These are phyloP conservation scores for Poecilia picta DNA, from an alignment of 2,797 vertebrate species.

Conservation along the genomic window DNA sequence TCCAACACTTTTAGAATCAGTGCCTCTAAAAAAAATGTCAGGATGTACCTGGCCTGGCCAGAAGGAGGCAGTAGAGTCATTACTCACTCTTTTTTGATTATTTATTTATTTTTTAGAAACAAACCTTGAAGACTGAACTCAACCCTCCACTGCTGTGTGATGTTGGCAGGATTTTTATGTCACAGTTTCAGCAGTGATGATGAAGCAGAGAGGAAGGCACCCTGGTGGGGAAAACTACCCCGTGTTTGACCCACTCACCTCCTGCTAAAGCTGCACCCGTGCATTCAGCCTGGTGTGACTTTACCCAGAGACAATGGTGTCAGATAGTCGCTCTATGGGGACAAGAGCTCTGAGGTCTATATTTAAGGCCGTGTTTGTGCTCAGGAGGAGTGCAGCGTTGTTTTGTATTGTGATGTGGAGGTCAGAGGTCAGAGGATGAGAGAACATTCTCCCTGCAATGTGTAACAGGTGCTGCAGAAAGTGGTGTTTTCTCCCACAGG, in stretches of 20 bases:
- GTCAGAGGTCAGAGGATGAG: constrained; percentile 21
- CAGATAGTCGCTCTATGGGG: constrained; percentile 49
- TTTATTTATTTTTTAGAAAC: constrained; percentile 35
- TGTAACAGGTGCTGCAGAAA: constrained; percentile 59
- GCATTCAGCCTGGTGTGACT: constrained; percentile 44
- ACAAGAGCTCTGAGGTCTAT: constrained; percentile 49
- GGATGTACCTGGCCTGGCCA: constrained; percentile 34
- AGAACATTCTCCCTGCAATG: constrained; percentile 44
- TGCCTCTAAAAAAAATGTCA: background rate
- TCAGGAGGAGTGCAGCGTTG: constrained; percentile 29
- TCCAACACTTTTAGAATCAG: too few species aligned
- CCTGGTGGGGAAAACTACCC: constrained; percentile 32
- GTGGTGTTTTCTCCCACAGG: constrained; percentile 17
- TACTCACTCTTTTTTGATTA: background rate
- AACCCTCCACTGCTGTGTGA: constrained; percentile 44
- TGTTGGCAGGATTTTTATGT: constrained; percentile 41
- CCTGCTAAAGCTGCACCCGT: constrained; percentile 42
- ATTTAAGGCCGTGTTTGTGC: constrained; percentile 48
- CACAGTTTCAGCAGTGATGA: constrained; percentile 39
- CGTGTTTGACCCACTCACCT: constrained; percentile 46
- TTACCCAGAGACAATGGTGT: constrained; percentile 60
- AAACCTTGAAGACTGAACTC: constrained; percentile 45
- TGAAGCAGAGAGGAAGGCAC: constrained; percentile 46
- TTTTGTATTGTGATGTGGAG: constrained; percentile 52
- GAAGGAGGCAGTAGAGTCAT: constrained; percentile 66